Evolutionary conservation across 2,113 vertebrate genomes (phyloP).

Genomic region (Cyanocitta stelleri): DNA sequence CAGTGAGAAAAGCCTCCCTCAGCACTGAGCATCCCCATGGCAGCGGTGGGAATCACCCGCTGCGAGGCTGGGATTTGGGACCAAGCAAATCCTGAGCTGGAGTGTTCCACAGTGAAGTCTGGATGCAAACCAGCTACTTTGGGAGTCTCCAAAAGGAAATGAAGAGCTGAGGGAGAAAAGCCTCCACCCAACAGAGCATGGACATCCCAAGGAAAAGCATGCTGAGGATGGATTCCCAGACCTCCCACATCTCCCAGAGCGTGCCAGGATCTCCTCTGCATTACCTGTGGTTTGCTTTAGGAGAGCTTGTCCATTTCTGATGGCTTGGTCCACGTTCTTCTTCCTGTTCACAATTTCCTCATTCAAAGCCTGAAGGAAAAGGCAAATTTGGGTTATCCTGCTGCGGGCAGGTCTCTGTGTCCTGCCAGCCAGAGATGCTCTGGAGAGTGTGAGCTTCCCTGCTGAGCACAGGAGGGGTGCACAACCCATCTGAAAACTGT

Average conservation of each 20-base stretch:
- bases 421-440: not conserved
- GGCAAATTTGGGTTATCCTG: not conserved
- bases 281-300: constrained; percentile 98
- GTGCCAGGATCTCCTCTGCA: not conserved
- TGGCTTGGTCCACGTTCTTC: constrained; percentile 96
- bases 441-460: not conserved
- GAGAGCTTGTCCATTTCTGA: constrained; percentile 94
- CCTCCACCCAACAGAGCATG: not conserved
- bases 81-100: not conserved
- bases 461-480: not conserved
- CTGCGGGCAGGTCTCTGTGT: not conserved
- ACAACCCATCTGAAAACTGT: not conserved
- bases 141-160: not conserved
- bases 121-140: not conserved
- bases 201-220: not conserved
- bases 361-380: constrained; percentile 82
- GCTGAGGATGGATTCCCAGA: not conserved
- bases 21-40: not conserved
- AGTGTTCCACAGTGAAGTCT: not conserved
- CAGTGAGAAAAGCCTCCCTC: not conserved
- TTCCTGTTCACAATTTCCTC: constrained; percentile 96
- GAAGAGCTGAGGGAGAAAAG: not conserved
- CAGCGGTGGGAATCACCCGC: not conserved
- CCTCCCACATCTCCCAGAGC: not conserved
- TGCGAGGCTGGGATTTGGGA: not conserved